Conservation (phyloP, 1,140 invertebrate species). For the Stegodyphus dumicola region DNA sequence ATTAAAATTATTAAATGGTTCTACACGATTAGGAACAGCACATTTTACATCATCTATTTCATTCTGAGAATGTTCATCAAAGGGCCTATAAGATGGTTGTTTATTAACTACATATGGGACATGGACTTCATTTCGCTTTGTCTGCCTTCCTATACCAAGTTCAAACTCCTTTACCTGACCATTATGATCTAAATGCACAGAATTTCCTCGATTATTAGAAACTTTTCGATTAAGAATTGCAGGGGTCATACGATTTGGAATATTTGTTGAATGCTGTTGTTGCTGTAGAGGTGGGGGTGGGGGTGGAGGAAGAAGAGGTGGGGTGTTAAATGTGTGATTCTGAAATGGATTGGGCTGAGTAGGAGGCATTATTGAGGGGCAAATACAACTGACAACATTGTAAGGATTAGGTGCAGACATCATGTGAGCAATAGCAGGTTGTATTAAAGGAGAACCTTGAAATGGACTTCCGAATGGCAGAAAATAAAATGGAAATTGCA, state of each 20-base stretch:
- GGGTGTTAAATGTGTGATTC: slow-evolving; percentile 26
- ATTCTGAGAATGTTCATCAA: slow-evolving; percentile 19
- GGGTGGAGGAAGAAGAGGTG: background rate
- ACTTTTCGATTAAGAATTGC: slow-evolving; percentile 26
- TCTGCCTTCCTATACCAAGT: slow-evolving; percentile 2
- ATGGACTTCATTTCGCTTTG: slow-evolving; percentile 27
- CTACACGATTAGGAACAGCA: slow-evolving; percentile 12
- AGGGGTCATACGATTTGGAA: background rate
- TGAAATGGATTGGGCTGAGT: slow-evolving; percentile 41
- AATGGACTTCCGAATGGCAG: slow-evolving; percentile 15
- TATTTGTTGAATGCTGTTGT: background rate
- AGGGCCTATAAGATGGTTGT: background rate
- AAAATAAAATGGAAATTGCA: slow-evolving; percentile 8
- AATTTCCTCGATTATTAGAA: slow-evolving; percentile 1
- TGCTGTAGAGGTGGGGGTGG: slow-evolving; percentile 10
- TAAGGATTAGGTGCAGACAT: slow-evolving; percentile 34
- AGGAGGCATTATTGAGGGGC: slow-evolving; percentile 3
- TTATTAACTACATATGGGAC: background rate
- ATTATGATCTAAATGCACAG: background rate
- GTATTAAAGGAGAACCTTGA: slow-evolving; percentile 40
- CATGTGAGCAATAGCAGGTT: slow-evolving; percentile 24
- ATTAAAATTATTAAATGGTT: slow-evolving; percentile 14
- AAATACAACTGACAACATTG: slow-evolving; percentile 27
- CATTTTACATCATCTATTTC: slow-evolving; percentile 32
- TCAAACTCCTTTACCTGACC: slow-evolving; percentile 31